Percentiles rank a stretch among this genome's conserved stretches.
Conservation (phyloP, 1,140 invertebrate genomes). For the Orchestia grillus region DNA sequence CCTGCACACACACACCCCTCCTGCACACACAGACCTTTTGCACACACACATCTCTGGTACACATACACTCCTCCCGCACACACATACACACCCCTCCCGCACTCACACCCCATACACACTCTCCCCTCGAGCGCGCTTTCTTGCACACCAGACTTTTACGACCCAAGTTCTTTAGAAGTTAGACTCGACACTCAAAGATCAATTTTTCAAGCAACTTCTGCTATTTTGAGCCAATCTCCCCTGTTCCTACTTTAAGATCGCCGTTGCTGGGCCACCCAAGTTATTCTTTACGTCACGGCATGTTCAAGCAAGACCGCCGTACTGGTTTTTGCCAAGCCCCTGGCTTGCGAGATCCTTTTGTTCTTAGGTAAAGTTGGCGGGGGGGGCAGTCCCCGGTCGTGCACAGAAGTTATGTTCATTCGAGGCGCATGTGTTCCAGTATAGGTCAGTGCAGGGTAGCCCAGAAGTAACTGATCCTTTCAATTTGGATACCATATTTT, state of each 20-base stretch:
- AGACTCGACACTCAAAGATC: slow-evolving; percentile 39
- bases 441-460: too few species aligned
- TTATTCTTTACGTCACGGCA: background rate
- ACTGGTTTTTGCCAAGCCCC: too few species aligned
- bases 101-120: background rate
- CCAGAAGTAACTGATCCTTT: too few species aligned
- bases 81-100: background rate
- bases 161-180: slow-evolving; percentile 28
- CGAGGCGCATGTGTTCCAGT: too few species aligned
- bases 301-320: too few species aligned
- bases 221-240: slow-evolving; percentile 31
- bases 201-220: slow-evolving; percentile 41
- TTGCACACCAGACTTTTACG: slow-evolving; percentile 19
- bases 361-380: too few species aligned
- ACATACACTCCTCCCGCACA: background rate
- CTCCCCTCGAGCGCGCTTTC: background rate
- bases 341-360: too few species aligned
- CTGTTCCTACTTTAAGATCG: background rate
- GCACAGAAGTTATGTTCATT: too few species aligned
- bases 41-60: background rate
- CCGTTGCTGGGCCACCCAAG: background rate
- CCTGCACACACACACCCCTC: background rate
- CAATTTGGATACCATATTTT: too few species aligned
- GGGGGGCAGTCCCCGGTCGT: too few species aligned
- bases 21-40: too few species aligned